Percentiles rank a stretch among this genome's conserved stretches.
Evolutionary conservation across 2,888 invertebrate genomes (phyloP).

Genomic region (Agonum fuliginosum): DNA sequence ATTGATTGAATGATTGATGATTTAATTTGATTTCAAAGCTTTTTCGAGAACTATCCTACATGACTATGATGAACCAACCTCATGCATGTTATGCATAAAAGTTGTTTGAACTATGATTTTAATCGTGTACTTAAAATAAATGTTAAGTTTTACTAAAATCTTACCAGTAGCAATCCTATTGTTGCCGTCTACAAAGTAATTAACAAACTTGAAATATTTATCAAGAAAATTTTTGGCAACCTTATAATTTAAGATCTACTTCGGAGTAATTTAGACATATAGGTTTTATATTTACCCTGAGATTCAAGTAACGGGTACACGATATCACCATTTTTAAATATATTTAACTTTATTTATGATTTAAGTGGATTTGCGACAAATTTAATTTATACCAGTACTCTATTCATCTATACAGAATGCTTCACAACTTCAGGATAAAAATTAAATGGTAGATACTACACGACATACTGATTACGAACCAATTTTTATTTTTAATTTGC

Average conservation of each 20-base stretch:
- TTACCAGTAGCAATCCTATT: constrained; percentile 86
- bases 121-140: constrained; percentile 45
- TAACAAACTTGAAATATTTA: constrained; percentile 64
- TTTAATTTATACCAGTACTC: too few relatives aligned
- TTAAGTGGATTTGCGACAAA: too few relatives aligned
- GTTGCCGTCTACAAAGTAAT: constrained; percentile 83
- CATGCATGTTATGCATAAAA: constrained; percentile 33
- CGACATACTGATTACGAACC: too few relatives aligned
- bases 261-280: constrained; percentile 33
- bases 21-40: background rate
- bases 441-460: too few relatives aligned
- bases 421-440: too few relatives aligned
- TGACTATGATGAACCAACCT: constrained; percentile 42
- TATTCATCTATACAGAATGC: too few relatives aligned
- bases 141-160: constrained; percentile 65
- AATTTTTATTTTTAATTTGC: too few relatives aligned
- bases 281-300: too few relatives aligned
- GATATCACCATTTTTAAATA: too few relatives aligned
- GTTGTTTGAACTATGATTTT: constrained; percentile 28
- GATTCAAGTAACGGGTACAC: too few relatives aligned
- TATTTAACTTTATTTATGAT: too few relatives aligned
- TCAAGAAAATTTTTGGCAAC: constrained; percentile 44
- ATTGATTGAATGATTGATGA: constrained; percentile 27
- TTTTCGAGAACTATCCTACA: constrained; percentile 40
- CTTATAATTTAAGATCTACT: constrained; percentile 5